A percentile compares a stretch with the other conserved stretches of the same genome.
phyloP scores from a whole-genome alignment of 2,888 invertebrate species.

The Exephanes ischioxanthus region DNA sequence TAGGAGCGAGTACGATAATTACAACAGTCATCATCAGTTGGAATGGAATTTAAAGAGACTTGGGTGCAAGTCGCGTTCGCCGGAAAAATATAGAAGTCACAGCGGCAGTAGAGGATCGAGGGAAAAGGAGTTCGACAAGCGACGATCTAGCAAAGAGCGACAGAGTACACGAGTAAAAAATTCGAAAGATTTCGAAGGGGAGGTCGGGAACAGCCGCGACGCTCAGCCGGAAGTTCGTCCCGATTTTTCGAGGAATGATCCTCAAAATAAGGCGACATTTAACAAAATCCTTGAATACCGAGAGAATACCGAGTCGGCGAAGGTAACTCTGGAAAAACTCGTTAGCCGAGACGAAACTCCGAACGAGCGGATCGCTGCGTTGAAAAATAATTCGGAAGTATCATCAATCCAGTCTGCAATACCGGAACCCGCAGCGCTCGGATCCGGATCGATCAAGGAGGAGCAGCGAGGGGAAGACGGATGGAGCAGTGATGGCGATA shows the following conservation, averaged over 20 bases:
- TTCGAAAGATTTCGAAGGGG: conserved; percentile 2
- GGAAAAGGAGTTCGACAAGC: neutral
- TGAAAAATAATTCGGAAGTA: conserved; percentile 13
- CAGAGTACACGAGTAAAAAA: neutral
- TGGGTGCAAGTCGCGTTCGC: conserved; percentile 32
- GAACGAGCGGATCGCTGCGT: neutral
- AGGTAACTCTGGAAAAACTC: no score
- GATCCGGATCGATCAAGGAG: conserved; percentile 64
- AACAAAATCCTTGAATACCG: conserved; percentile 7
- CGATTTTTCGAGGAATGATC: neutral
- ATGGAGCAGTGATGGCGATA: neutral
- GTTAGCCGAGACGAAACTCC: neutral
- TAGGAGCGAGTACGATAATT: conserved; percentile 29
- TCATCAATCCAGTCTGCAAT: neutral
- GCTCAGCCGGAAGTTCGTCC: neutral
- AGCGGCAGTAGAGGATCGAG: conserved; percentile 8
- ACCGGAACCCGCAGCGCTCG: conserved; percentile 5
- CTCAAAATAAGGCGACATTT: neutral
- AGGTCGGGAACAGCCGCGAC: neutral
- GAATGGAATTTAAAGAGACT: conserved; percentile 13
- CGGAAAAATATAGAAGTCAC: conserved; percentile 37
- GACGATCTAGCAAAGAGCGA: neutral
- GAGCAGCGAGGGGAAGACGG: conserved; percentile 30
- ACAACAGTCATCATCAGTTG: conserved; percentile 31
- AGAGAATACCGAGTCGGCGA: conserved; percentile 20